Conservation (phyloP, 2,888 invertebrate species). For the Odiellus spinosus region DNA sequence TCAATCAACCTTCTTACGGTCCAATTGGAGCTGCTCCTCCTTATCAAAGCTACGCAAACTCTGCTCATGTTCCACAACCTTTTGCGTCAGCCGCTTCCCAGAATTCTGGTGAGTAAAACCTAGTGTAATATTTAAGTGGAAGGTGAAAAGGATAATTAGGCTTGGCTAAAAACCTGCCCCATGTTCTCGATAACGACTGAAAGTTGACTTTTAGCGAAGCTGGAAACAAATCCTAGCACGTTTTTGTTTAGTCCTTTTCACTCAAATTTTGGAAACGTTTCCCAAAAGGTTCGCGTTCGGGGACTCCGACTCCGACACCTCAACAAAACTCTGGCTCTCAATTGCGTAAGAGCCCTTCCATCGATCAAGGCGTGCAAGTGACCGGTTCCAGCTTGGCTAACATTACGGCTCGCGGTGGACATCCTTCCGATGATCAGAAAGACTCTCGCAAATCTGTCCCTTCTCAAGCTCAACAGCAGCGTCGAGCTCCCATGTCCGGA, state of each 20-base stretch:
- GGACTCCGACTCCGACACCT: slow-evolving; percentile 31
- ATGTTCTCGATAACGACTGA: not conserved
- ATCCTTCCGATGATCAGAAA: not conserved
- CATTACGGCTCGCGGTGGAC: not conserved
- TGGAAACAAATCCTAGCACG: not conserved
- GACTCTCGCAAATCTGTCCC: not conserved
- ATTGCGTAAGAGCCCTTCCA: slow-evolving; percentile 60
- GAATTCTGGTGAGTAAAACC: slow-evolving; percentile 10
- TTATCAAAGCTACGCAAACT: slow-evolving; percentile 11
- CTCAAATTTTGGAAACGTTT: not conserved
- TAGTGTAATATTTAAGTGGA: too few relatives aligned
- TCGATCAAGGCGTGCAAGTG: slow-evolving; percentile 66
- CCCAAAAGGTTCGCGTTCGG: slow-evolving; percentile 25
- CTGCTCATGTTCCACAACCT: slow-evolving; percentile 14
- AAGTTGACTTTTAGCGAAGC: not conserved
- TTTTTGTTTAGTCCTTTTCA: too few relatives aligned
- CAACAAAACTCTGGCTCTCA: slow-evolving; percentile 3
- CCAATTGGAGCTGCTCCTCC: slow-evolving; percentile 15
- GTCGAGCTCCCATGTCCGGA: too few relatives aligned
- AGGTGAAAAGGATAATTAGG: too few relatives aligned
- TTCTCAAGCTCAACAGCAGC: too few relatives aligned
- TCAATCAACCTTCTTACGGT: slow-evolving; percentile 12
- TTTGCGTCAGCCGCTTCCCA: slow-evolving; percentile 11
- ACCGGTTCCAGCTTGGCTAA: slow-evolving; percentile 7
- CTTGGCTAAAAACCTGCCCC: too few relatives aligned